Conservation (phyloP, 1,140 invertebrate genomes). For the honey bee (Apis mellifera) region Amel_HAv3.1 CM009936.2:9007501-9008000, state of each 20-base stretch:
- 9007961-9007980: background rate
- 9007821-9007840: background rate
- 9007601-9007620: conserved; percentile 47
- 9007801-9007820: background rate
- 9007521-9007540: conserved; percentile 72
- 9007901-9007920: conserved; percentile 6
- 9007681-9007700: background rate
- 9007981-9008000: background rate
- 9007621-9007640: background rate
- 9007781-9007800: background rate
- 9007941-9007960: conserved; percentile 13
- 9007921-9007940: conserved; percentile 6
- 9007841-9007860: background rate
- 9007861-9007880: background rate
- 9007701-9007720: conserved; percentile 13
- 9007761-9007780: background rate
- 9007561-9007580: conserved; percentile 78
- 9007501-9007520: conserved; percentile 66
- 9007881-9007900: background rate
- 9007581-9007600: conserved; percentile 76
- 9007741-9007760: background rate
- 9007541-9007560: conserved; percentile 78
- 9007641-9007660: background rate
- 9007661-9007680: background rate
- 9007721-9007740: conserved; percentile 16